A percentile compares a stretch with the other conserved stretches of the same genome.
These are phyloP conservation scores for Cyprinodon brontotheroides DNA, from an alignment of 2,113 vertebrate species.

Conservation along the genomic window DNA sequence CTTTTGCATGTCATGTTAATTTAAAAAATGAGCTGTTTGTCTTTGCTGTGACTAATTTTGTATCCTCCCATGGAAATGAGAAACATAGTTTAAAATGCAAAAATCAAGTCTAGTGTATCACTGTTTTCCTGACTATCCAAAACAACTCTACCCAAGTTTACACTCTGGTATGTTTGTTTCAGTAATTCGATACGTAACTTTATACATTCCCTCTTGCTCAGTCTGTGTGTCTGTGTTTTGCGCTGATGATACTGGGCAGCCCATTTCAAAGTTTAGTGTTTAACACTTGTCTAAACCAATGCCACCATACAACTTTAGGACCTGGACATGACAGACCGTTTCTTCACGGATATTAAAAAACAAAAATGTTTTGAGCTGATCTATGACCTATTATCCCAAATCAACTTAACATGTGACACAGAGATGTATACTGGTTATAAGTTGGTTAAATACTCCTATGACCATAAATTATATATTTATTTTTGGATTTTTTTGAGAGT, in stretches of 20 bases:
- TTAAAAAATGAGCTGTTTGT: slow-evolving; percentile 13
- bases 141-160: slow-evolving; percentile 8
- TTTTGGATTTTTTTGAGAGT: background rate
- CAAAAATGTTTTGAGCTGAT: background rate
- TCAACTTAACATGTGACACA: background rate
- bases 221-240: slow-evolving; percentile 60
- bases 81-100: background rate
- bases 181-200: background rate
- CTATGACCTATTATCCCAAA: background rate
- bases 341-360: slow-evolving; percentile 9
- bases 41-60: slow-evolving; percentile 26
- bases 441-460: background rate
- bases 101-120: background rate
- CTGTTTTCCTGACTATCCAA: background rate
- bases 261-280: slow-evolving; percentile 72
- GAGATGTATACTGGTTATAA: background rate
- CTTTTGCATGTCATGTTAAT: slow-evolving; percentile 10
- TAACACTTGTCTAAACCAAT: slow-evolving; percentile 67
- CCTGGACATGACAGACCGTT: slow-evolving; percentile 49
- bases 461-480: background rate
- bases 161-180: background rate
- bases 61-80: background rate
- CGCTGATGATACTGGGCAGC: slow-evolving; percentile 67
- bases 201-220: slow-evolving; percentile 12
- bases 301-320: slow-evolving; percentile 59